Evolutionary conservation across 2,113 vertebrate species (phyloP), one percentile per base, ranked within the genome.

Genomic region (Piliocolobus tephrosceles): DNA sequence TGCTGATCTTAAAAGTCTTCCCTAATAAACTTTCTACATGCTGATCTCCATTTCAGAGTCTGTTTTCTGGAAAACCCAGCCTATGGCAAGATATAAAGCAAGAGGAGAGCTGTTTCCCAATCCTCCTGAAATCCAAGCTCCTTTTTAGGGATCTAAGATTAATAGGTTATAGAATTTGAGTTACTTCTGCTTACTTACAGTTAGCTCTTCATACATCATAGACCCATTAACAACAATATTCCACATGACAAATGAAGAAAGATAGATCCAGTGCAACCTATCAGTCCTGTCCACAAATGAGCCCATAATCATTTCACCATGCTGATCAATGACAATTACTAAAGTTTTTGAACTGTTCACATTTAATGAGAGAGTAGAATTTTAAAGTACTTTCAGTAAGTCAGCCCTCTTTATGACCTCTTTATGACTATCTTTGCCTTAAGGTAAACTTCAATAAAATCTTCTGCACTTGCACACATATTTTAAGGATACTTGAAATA

Each of bases 291-390:
- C 76, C n/a, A 57, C 40, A 97, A 16, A 58, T 61, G 47, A 95
- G 35, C 20, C 27, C 9, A 14, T 27, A 35, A 80, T 57, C 38
- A 75, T 93, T 78, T 90, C 58, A 52, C 57, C 61, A 55, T 94
- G 25, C 25, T 81, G 17, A 82, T 72, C 81, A 82, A 2, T 52
- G 25, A 47, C 68, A 93, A 82, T 47, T 82, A 58, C 66, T 30
- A 35, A 86, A 82, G 55, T 27, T 92, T 94, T 86, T 35, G 61
- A 72, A 40, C 43, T n/a, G 57, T 95, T 90, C 38, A 83, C 38
- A 72, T 79, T 97, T 82, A 93, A 72, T 82, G 9, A n/a, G n/a
- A 92, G 45, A 12, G 32, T 92, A 57, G 47, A 90, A 83, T 87
- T 90, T 52, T 90, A 20, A 90, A 93, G 78, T 78, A 82, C 2